Percentiles rank a stretch among this genome's conserved stretches.
These are phyloP conservation scores for Nymphalis c-album DNA, from an alignment of 2,888 invertebrate species.

Conservation along the genomic window DNA sequence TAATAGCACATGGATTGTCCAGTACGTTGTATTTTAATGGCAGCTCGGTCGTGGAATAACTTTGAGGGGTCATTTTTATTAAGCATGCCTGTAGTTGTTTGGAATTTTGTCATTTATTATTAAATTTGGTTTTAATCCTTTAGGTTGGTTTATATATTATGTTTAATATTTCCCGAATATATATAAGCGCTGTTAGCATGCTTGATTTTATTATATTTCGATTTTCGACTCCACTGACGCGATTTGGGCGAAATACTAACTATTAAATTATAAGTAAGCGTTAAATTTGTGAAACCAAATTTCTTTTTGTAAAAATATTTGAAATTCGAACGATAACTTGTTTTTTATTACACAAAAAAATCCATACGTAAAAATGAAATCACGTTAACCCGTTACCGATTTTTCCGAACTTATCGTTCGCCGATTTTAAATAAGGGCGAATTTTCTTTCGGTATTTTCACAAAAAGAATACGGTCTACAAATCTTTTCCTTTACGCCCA, in stretches of 20 bases:
- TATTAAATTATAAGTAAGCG: neutral
- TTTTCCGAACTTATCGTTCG: constrained; percentile 8
- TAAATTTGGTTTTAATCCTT: neutral
- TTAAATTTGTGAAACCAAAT: neutral
- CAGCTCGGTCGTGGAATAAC: constrained; percentile 23
- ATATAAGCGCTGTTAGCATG: too few relatives aligned
- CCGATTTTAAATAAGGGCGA: constrained; percentile 11
- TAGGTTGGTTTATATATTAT: too few relatives aligned
- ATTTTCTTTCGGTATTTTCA: constrained; percentile 9
- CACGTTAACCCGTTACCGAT: constrained; percentile 1
- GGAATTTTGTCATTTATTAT: constrained; percentile 1
- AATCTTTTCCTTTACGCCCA: constrained; percentile 15
- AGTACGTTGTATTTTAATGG: constrained; percentile 26
- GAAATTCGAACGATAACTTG: neutral
- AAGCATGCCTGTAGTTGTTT: constrained; percentile 10
- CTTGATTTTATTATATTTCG: too few relatives aligned
- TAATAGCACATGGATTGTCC: neutral
- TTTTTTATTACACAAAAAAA: constrained; percentile 1
- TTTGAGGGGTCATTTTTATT: constrained; percentile 27
- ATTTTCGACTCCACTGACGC: too few relatives aligned
- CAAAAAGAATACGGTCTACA: constrained; percentile 21
- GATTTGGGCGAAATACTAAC: too few relatives aligned
- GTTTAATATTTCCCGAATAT: too few relatives aligned
- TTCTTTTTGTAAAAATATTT: neutral
- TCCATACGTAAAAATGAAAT: neutral